These are phyloP conservation scores for Neoitamus cyanurus DNA, from an alignment of 2,888 invertebrate species.

Conservation along the genomic window DNA sequence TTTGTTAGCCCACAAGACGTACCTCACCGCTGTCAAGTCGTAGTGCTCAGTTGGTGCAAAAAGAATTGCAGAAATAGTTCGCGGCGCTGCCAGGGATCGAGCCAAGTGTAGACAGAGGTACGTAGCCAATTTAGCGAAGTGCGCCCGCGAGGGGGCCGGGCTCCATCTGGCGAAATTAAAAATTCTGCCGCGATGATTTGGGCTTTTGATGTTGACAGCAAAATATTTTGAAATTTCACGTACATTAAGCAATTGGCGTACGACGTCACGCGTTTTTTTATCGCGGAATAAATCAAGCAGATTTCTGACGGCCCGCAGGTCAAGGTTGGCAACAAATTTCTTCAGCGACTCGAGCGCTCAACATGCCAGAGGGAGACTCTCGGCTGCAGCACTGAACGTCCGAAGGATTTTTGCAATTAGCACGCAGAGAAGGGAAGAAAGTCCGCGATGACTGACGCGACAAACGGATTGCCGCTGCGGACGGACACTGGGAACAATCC, in stretches of 20 bases:
- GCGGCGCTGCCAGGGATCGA: not conserved
- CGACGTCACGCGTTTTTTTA: conserved; percentile 3
- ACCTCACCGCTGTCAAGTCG: not conserved
- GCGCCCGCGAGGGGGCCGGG: not conserved
- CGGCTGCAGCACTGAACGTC: not conserved
- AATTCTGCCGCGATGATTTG: conserved; percentile 34
- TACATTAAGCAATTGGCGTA: not conserved
- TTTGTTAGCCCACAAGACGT: conserved; percentile 10
- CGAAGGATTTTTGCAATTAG: not conserved
- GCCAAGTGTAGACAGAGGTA: not conserved
- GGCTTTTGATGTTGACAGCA: conserved; percentile 17
- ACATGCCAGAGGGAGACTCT: conserved; percentile 13
- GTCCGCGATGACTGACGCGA: conserved; percentile 51
- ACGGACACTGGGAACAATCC: conserved; percentile 42
- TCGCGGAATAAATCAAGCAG: not conserved
- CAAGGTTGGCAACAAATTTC: conserved; percentile 27
- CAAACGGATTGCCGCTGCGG: conserved; percentile 42
- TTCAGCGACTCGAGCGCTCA: not conserved
- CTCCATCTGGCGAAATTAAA: conserved; percentile 17
- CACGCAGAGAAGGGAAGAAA: conserved; percentile 2
- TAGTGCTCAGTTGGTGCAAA: not conserved
- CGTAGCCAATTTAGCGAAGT: not conserved
- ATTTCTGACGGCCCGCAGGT: conserved; percentile 26
- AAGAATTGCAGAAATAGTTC: not conserved
- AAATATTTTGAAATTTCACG: conserved; percentile 38